Evolutionary conservation across 2,113 vertebrate genomes (phyloP).

Genomic region (Shinisaurus crocodilurus): DNA sequence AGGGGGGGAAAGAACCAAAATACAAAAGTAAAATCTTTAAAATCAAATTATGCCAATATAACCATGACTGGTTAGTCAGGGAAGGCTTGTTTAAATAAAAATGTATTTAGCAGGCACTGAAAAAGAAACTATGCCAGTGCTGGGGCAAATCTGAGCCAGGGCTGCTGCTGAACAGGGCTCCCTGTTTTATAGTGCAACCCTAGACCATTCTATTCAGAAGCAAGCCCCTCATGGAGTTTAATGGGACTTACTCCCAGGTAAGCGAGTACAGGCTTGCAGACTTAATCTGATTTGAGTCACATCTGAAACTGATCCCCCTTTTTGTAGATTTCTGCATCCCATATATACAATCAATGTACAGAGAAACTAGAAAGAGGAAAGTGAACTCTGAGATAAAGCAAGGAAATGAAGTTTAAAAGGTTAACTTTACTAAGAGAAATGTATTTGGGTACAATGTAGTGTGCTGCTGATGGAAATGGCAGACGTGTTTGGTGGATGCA

Average conservation of each 20-base stretch:
- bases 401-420: slow-evolving; percentile 1
- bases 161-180: neutral
- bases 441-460: neutral
- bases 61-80: too few relatives aligned
- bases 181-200: neutral
- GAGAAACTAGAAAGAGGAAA: neutral
- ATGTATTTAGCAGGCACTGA: too few relatives aligned
- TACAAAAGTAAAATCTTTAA: too few relatives aligned
- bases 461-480: neutral
- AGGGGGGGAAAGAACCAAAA: too few relatives aligned
- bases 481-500: neutral
- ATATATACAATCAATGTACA: neutral
- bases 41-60: too few relatives aligned
- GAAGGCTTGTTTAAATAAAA: too few relatives aligned
- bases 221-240: too few relatives aligned
- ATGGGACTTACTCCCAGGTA: too few relatives aligned
- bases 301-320: neutral
- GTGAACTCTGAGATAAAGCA: neutral
- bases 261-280: too few relatives aligned
- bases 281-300: neutral
- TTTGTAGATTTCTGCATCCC: neutral
- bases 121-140: too few relatives aligned
- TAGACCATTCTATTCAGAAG: too few relatives aligned
- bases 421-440: slow-evolving; percentile 32
- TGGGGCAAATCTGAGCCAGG: neutral